Conservation (phyloP, 2,113 vertebrate species). For the Tyrannus savana region DNA sequence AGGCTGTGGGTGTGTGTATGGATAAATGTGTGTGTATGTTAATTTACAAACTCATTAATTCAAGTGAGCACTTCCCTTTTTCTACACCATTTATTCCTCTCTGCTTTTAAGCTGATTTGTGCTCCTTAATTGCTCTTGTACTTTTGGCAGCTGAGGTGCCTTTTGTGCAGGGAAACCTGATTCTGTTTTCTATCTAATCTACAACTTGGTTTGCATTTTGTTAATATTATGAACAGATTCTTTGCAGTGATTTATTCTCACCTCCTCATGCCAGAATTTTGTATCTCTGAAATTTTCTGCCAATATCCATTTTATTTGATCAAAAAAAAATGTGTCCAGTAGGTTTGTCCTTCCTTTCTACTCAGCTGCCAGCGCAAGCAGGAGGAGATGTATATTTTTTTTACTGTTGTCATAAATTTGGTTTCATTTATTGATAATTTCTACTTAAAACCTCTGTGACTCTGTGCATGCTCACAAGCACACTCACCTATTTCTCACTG, state of each 20-base stretch:
- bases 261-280: not conserved
- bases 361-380: not conserved
- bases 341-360: not conserved
- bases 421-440: not conserved
- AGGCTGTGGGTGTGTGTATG: not conserved
- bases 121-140: slow-evolving; percentile 57
- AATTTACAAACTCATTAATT: slow-evolving; percentile 53
- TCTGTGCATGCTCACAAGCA: accelerated
- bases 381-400: not conserved
- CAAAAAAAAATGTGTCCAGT: not conserved
- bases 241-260: not conserved
- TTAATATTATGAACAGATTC: not conserved
- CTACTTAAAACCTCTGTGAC: not conserved
- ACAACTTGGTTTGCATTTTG: not conserved
- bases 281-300: not conserved
- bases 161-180: slow-evolving; percentile 32
- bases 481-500: accelerated
- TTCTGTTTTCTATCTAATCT: not conserved
- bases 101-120: slow-evolving; percentile 62
- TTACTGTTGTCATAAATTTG: not conserved
- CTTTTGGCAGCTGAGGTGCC: slow-evolving; percentile 51
- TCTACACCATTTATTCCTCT: slow-evolving; percentile 32
- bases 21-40: not conserved
- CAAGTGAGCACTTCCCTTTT: slow-evolving; percentile 24
- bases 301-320: not conserved